Percentiles rank a stretch among this genome's conserved stretches.
Conservation (phyloP, 2,113 vertebrate species). For the Seriola rivoliana region DNA sequence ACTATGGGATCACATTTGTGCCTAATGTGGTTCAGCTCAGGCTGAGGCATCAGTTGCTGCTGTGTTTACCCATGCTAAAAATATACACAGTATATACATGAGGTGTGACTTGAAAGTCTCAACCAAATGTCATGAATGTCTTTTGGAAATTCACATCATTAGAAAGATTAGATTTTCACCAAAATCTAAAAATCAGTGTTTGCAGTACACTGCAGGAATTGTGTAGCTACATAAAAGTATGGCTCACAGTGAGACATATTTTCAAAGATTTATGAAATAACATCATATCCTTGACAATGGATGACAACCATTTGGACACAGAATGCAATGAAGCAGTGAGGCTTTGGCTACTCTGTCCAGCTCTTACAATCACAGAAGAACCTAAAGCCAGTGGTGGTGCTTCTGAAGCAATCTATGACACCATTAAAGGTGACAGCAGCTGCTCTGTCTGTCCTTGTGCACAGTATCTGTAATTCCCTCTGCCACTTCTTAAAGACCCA, state of each 20-base stretch:
- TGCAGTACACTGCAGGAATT: neutral
- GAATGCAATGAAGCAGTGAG: constrained; percentile 25
- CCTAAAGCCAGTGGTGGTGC: constrained; percentile 49
- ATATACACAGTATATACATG: no score
- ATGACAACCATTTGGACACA: constrained; percentile 18
- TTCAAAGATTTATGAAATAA: constrained; percentile 24
- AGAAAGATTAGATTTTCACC: neutral
- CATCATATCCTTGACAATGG: constrained; percentile 6
- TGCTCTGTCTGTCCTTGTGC: constrained; percentile 73
- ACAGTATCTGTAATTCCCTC: constrained; percentile 58
- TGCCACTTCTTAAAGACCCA: constrained; percentile 78
- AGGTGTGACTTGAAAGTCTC: neutral
- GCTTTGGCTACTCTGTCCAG: constrained; percentile 39
- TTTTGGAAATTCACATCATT: neutral
- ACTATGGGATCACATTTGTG: constrained; percentile 7
- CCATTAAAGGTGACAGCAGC: constrained; percentile 83
- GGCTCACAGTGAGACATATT: constrained; percentile 4
- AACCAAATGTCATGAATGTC: neutral
- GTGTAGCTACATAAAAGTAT: neutral
- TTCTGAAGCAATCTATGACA: constrained; percentile 72
- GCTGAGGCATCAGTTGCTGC: neutral
- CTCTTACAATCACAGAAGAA: constrained; percentile 46
- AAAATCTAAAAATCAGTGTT: neutral
- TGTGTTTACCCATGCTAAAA: constrained; percentile 9
- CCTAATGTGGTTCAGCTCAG: neutral